Evolutionary conservation across 1,140 invertebrate species (phyloP).

Genomic region (Pogonomyrmex californicus): DNA sequence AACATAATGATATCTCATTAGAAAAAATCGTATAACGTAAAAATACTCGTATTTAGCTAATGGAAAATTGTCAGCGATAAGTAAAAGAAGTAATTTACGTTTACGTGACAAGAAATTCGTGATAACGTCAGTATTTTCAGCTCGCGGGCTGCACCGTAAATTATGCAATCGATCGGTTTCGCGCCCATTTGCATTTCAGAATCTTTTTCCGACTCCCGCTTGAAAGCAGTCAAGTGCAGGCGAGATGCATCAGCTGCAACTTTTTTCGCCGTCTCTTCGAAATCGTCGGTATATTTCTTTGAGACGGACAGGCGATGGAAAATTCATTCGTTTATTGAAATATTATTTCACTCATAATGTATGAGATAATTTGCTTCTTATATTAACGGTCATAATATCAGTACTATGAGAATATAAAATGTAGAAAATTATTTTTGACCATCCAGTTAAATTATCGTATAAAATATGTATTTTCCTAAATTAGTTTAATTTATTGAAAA

Average conservation of each 20-base stretch:
- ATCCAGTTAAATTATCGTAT: neutral
- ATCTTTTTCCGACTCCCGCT: slow-evolving; percentile 61
- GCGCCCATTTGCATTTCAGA: slow-evolving; percentile 39
- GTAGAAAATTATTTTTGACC: neutral
- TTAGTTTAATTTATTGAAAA: neutral
- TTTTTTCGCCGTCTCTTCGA: slow-evolving; percentile 49
- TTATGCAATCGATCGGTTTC: slow-evolving; percentile 48
- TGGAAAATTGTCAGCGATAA: slow-evolving; percentile 53
- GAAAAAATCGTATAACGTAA: neutral
- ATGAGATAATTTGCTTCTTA: slow-evolving; percentile 3
- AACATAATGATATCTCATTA: neutral
- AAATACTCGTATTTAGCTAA: slow-evolving; percentile 29
- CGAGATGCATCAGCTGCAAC: slow-evolving; percentile 59
- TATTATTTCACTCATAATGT: slow-evolving; percentile 10
- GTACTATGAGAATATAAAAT: neutral
- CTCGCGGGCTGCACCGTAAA: slow-evolving; percentile 28
- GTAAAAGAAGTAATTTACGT: slow-evolving; percentile 62
- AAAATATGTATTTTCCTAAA: neutral
- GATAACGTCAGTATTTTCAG: slow-evolving; percentile 60
- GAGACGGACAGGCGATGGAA: slow-evolving; percentile 20
- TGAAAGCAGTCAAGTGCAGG: slow-evolving; percentile 75
- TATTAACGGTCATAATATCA: neutral
- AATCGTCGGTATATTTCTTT: slow-evolving; percentile 52
- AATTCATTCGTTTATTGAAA: slow-evolving; percentile 46
- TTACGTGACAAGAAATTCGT: slow-evolving; percentile 52